A percentile compares a stretch with the other conserved stretches of the same genome.
phyloP scores from a whole-genome alignment of 2,888 invertebrate species.

The Tenthredo mesomela region DNA sequence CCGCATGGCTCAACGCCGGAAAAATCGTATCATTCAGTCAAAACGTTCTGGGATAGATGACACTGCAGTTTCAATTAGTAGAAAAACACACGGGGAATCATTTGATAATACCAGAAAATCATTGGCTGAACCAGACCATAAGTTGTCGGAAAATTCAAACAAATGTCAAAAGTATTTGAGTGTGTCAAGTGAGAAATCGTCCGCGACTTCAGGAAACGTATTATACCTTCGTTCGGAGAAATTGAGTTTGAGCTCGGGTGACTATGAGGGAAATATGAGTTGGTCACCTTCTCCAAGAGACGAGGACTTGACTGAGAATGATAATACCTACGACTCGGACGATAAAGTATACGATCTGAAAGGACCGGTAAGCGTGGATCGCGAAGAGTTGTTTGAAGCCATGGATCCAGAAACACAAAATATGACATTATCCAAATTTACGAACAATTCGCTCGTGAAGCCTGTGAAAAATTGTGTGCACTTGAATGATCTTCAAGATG shows the following conservation, averaged over 20 bases:
- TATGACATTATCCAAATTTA: neutral
- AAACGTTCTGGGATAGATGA: neutral
- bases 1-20: neutral
- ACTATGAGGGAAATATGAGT: neutral
- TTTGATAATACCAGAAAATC: neutral
- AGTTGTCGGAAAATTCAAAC: neutral
- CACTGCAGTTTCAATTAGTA: neutral
- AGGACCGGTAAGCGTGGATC: neutral
- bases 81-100: neutral
- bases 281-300: slow-evolving; percentile 16
- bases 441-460: neutral
- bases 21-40: neutral
- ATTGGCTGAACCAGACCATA: neutral
- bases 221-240: neutral
- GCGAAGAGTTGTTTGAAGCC: neutral
- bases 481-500: slow-evolving; percentile 44
- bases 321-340: neutral
- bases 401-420: neutral
- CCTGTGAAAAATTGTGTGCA: neutral
- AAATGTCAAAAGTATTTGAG: neutral
- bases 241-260: slow-evolving; percentile 3
- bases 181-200: neutral
- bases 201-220: neutral
- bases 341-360: neutral
- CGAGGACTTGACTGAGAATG: neutral